These are phyloP conservation scores for Trichonephila clavipes DNA, from an alignment of 1,140 invertebrate genomes.

Conservation along the genomic window DNA sequence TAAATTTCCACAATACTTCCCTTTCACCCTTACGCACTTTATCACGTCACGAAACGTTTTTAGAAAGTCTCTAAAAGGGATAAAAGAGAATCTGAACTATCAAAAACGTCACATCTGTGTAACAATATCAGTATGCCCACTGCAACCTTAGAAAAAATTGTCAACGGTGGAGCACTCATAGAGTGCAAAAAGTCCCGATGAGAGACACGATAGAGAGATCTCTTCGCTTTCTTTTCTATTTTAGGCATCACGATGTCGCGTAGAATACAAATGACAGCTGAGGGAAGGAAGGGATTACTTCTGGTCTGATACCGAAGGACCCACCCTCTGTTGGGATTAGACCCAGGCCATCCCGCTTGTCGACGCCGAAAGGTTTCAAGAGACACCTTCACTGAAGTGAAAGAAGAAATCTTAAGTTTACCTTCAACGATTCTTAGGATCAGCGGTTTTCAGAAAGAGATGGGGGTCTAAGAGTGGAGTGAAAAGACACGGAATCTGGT, in stretches of 20 bases:
- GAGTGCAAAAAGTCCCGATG: not conserved
- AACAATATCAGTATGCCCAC: not conserved
- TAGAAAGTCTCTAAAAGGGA: no score
- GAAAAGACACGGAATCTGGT: no score
- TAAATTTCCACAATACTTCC: no score
- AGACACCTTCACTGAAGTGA: not conserved
- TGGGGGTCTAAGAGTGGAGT: no score
- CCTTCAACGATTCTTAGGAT: not conserved
- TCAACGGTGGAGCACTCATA: not conserved
- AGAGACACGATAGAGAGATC: not conserved
- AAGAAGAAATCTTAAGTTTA: no score
- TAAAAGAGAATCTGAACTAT: no score
- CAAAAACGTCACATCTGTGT: not conserved
- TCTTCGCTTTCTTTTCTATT: not conserved
- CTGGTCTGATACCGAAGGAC: constrained; percentile 18
- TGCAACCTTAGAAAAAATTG: not conserved
- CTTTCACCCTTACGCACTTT: no score
- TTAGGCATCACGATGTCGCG: not conserved
- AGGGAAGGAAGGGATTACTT: constrained; percentile 39
- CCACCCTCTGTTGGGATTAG: constrained; percentile 9
- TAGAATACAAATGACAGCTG: not conserved
- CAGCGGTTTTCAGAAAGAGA: not conserved
- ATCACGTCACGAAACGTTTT: no score
- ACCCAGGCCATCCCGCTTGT: not conserved
- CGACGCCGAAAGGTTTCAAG: not conserved